These are phyloP conservation scores for Drosophila gaucha DNA, from an alignment of 2,888 invertebrate species.

Conservation along the genomic window DNA sequence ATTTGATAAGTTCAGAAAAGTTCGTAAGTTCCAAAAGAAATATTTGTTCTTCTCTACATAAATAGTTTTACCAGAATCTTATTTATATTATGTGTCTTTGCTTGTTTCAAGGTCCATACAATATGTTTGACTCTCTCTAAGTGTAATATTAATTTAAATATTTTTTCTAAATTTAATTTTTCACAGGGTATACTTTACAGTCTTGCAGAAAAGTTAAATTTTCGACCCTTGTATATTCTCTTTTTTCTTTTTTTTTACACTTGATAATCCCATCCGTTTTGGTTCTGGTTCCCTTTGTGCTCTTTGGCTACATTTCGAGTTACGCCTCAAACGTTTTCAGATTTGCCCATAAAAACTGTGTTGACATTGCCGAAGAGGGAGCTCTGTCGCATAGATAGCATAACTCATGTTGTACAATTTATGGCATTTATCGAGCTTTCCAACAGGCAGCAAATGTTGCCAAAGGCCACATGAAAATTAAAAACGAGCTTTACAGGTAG, in stretches of 20 bases:
- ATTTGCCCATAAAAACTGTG: conserved; percentile 46
- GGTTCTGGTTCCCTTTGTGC: conserved; percentile 15
- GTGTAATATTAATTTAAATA: too few relatives aligned
- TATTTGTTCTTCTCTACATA: too few relatives aligned
- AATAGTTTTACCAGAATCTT: too few relatives aligned
- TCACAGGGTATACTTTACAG: conserved; percentile 3
- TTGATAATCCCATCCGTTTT: neutral
- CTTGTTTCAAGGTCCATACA: too few relatives aligned
- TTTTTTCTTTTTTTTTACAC: neutral
- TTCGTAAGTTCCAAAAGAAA: too few relatives aligned
- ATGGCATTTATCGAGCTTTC: conserved; percentile 56
- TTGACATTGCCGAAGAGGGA: conserved; percentile 42
- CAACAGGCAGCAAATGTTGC: conserved; percentile 27
- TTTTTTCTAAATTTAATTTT: too few relatives aligned
- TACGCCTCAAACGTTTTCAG: conserved; percentile 32
- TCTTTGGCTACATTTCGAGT: conserved; percentile 17
- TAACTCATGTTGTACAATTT: conserved; percentile 56
- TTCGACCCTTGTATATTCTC: neutral
- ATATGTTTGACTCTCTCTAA: too few relatives aligned
- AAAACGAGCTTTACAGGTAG: conserved; percentile 23
- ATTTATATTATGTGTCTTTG: too few relatives aligned
- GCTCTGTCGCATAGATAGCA: conserved; percentile 34
- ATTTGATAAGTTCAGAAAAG: too few relatives aligned
- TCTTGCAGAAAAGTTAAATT: neutral
- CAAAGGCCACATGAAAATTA: conserved; percentile 23